phyloP scores from a whole-genome alignment of 2,888 invertebrate genomes.

The Tromatobia lineatoria region DNA sequence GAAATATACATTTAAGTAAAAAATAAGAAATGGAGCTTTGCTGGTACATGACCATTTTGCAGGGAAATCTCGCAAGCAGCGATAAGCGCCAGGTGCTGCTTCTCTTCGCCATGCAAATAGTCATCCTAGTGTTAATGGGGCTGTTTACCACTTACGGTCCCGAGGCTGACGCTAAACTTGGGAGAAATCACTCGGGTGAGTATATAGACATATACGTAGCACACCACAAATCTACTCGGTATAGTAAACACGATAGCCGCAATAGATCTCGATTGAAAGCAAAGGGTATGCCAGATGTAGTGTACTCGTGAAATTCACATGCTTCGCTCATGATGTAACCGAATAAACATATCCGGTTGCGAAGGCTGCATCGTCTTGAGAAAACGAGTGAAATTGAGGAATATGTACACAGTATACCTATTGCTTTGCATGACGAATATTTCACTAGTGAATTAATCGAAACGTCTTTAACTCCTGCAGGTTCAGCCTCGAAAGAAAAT shows the following conservation, averaged over 20 bases:
- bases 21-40: not conserved
- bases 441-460: slow-evolving; percentile 3
- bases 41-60: slow-evolving; percentile 6
- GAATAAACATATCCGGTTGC: slow-evolving; percentile 32
- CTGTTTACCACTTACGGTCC: slow-evolving; percentile 86
- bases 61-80: slow-evolving; percentile 33
- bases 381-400: not conserved
- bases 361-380: not conserved
- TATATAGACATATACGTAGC: slow-evolving; percentile 30
- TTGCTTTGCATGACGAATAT: not conserved
- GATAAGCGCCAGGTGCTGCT: slow-evolving; percentile 82
- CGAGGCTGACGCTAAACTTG: slow-evolving; percentile 75
- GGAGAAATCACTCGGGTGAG: slow-evolving; percentile 73
- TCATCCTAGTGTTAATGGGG: slow-evolving; percentile 86
- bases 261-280: slow-evolving; percentile 29
- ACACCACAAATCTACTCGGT: not conserved
- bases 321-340: slow-evolving; percentile 23
- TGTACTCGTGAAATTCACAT: slow-evolving; percentile 42
- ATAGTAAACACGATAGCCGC: not conserved
- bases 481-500: not conserved
- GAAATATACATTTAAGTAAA: no score
- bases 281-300: slow-evolving; percentile 11
- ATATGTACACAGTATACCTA: not conserved
- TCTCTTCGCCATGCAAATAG: slow-evolving; percentile 86
- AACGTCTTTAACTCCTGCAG: slow-evolving; percentile 30